These are phyloP conservation scores for Tetranychus urticae DNA, from an alignment of 1,140 invertebrate genomes.

Conservation along the genomic window DNA sequence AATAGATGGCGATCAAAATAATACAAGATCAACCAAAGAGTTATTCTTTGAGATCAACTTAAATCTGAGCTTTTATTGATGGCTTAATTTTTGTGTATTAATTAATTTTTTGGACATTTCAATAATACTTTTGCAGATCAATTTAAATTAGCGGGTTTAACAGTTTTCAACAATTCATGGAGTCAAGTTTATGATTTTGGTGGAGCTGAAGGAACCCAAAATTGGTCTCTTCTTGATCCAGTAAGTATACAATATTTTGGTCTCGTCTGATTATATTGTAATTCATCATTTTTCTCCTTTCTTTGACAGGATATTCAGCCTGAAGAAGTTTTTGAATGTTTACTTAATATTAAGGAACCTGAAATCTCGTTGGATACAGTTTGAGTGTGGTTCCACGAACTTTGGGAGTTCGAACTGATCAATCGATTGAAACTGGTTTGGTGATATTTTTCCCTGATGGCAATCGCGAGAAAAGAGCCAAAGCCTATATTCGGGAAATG, in stretches of 20 bases:
- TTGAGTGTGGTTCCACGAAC: slow-evolving; percentile 22
- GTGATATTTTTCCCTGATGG: slow-evolving; percentile 27
- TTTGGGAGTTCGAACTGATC: slow-evolving; percentile 6
- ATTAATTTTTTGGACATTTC: neutral
- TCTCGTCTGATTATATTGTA: neutral
- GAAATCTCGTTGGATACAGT: slow-evolving; percentile 10
- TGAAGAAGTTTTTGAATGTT: neutral
- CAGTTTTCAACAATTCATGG: slow-evolving; percentile 33
- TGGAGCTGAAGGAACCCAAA: slow-evolving; percentile 24
- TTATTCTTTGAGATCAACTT: no score
- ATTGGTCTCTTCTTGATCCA: slow-evolving; percentile 22
- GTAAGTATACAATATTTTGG: slow-evolving; percentile 9
- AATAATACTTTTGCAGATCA: slow-evolving; percentile 22
- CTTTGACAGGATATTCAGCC: neutral
- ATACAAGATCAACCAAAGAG: no score
- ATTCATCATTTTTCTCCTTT: neutral
- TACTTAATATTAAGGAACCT: neutral
- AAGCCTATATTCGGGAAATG: slow-evolving; percentile 20
- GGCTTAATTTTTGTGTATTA: neutral
- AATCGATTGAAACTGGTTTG: slow-evolving; percentile 21
- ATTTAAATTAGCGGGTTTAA: slow-evolving; percentile 26
- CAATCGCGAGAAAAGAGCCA: slow-evolving; percentile 20
- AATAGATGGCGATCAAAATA: no score
- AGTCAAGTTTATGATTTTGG: slow-evolving; percentile 33
- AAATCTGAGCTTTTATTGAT: no score